Evolutionary conservation across 2,797 vertebrate genomes (phyloP).

Genomic region (Thunnus albacares): DNA sequence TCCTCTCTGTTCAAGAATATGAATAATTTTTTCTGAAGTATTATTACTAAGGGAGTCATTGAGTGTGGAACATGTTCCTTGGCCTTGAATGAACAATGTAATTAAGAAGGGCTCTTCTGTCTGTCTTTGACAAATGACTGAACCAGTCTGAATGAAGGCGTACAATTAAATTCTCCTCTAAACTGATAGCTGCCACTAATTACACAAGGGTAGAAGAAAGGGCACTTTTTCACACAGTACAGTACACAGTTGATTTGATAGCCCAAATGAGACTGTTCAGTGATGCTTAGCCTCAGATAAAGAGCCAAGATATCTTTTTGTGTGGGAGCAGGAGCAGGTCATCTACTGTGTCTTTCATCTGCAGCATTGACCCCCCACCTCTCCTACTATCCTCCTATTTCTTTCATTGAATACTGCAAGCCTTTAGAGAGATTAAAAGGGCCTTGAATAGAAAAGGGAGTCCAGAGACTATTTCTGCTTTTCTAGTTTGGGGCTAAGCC

Average conservation of each 20-base stretch:
- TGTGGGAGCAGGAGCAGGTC: slow-evolving; percentile 52
- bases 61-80: slow-evolving; percentile 54
- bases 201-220: slow-evolving; percentile 53
- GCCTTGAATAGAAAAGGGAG: slow-evolving; percentile 61
- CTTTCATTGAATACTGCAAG: slow-evolving; percentile 55
- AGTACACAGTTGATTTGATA: slow-evolving; percentile 52
- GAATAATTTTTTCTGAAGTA: slow-evolving; percentile 29
- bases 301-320: slow-evolving; percentile 58
- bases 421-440: slow-evolving; percentile 69
- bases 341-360: slow-evolving; percentile 65
- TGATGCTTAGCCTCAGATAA: slow-evolving; percentile 60
- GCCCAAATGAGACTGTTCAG: slow-evolving; percentile 64
- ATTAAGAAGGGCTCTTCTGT: slow-evolving; percentile 63
- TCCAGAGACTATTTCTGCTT: slow-evolving; percentile 62
- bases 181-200: slow-evolving; percentile 76
- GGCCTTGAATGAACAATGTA: slow-evolving; percentile 71
- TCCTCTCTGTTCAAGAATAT: slow-evolving; percentile 8
- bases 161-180: slow-evolving; percentile 65
- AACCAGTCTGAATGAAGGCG: slow-evolving; percentile 53
- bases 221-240: slow-evolving; percentile 34
- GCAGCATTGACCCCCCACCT: background rate
- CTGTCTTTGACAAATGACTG: slow-evolving; percentile 66
- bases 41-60: slow-evolving; percentile 40
- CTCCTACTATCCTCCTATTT: slow-evolving; percentile 26
- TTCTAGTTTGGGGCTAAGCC: slow-evolving; percentile 61